Conservation (phyloP, 1,140 invertebrate species). For the Aphaenogaster ashmeadi region DNA sequence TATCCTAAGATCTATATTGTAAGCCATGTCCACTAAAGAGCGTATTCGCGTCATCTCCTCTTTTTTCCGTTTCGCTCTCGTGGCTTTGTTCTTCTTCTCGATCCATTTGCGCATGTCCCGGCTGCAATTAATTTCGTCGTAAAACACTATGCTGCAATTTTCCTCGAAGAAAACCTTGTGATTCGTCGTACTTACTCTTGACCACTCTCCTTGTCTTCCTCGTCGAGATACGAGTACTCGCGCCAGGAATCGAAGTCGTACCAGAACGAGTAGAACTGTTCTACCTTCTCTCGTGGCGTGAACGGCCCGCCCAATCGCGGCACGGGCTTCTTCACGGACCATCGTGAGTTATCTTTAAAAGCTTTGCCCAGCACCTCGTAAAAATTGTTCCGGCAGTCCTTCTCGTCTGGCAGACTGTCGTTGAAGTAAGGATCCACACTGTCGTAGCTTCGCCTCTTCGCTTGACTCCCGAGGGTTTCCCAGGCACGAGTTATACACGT, state of each 20-base stretch:
- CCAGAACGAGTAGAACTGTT: slow-evolving; percentile 97
- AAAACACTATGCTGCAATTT: slow-evolving; percentile 14
- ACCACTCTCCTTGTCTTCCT: slow-evolving; percentile 99
- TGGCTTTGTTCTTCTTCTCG: slow-evolving; percentile 98
- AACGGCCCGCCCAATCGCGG: slow-evolving; percentile 94
- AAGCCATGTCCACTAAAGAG: slow-evolving; percentile 96
- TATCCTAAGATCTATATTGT: slow-evolving; percentile 97
- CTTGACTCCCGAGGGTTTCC: slow-evolving; percentile 94
- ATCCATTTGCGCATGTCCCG: slow-evolving; percentile 98
- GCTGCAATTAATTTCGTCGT: slow-evolving; percentile 81
- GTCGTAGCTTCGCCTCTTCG: slow-evolving; percentile 96
- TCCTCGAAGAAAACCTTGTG: not conserved
- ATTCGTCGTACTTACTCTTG: slow-evolving; percentile 89
- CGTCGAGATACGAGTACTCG: slow-evolving; percentile 99
- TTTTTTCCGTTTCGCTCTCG: slow-evolving; percentile 96
- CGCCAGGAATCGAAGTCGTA: slow-evolving; percentile 99
- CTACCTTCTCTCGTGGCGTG: slow-evolving; percentile 91
- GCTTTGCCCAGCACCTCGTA: slow-evolving; percentile 93
- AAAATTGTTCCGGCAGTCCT: slow-evolving; percentile 94
- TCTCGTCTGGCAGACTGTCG: slow-evolving; percentile 93
- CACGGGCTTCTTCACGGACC: slow-evolving; percentile 96
- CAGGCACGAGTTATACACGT: slow-evolving; percentile 99
- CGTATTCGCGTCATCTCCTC: slow-evolving; percentile 98
- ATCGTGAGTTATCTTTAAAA: slow-evolving; percentile 95
- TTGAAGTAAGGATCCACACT: slow-evolving; percentile 98